Percentiles rank a stretch among this genome's conserved stretches.
These are phyloP conservation scores for Corythoichthys intestinalis DNA, from an alignment of 2,113 vertebrate species.

Conservation along the genomic window DNA sequence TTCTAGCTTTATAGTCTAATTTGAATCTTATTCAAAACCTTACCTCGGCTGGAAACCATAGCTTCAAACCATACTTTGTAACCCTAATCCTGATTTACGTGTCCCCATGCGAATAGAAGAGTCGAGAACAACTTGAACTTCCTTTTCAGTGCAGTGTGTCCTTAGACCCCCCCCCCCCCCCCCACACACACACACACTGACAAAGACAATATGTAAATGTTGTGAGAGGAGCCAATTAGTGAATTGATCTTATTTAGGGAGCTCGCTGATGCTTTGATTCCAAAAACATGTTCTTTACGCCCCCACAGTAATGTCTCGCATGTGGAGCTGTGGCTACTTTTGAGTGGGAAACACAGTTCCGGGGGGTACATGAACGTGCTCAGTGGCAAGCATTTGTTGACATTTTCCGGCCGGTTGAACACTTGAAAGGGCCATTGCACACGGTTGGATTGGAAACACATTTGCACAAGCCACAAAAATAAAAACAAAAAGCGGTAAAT, in stretches of 20 bases:
- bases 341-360: slow-evolving; percentile 27
- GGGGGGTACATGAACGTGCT: slow-evolving; percentile 62
- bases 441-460: slow-evolving; percentile 71
- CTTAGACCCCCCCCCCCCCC: not conserved
- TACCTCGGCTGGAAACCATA: not conserved
- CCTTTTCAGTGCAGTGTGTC: not conserved
- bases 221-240: slow-evolving; percentile 73
- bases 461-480: slow-evolving; percentile 32
- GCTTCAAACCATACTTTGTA: no score
- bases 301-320: slow-evolving; percentile 67
- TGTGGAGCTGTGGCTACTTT: slow-evolving; percentile 64
- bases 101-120: no score
- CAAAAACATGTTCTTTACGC: slow-evolving; percentile 69
- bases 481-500: not conserved
- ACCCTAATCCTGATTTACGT: not conserved
- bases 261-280: slow-evolving; percentile 72
- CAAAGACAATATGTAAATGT: slow-evolving; percentile 69
- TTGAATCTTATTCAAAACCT: not conserved
- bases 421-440: slow-evolving; percentile 66
- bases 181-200: not conserved
- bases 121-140: no score
- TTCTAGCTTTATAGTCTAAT: not conserved
- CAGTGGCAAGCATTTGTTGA: slow-evolving; percentile 76
- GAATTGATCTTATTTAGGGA: slow-evolving; percentile 72
- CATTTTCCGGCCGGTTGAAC: slow-evolving; percentile 67